Base-by-base conservation (phyloP, 2,113 vertebrate genomes). In the Antidorcas marsupialis region DNA sequence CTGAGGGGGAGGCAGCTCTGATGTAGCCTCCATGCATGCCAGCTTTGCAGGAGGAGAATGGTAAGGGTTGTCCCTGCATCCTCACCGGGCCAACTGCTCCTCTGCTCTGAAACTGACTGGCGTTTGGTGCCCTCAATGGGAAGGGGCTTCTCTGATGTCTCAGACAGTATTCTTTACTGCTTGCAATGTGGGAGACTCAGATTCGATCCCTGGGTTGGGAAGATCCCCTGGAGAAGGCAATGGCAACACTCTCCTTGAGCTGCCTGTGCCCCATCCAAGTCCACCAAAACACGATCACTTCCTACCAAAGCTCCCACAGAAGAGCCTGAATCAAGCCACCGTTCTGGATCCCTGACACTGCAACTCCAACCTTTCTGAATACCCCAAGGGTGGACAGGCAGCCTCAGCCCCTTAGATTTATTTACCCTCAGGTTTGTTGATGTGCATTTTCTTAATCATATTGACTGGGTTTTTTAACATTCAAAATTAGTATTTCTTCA, bases 401-500 rank as follows among this genome's bases (percentile, higher is more conserved):
- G 4, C 28, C 43, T 55, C 45, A 36, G 30, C 0, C 27, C 47
- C 85, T n/a, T 1, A 2, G n/a, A 86, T 28, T 60, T 47, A 91
- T 50, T 62, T 59, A 64, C 19, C 39, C 14, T 47, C 30, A 83
- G 27, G 8, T 82, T 55, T 64, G 43, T 82, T 67, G 47, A 62
- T 21, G 43, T 79, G 21, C 19, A 39, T 50, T 95, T 93, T 50
- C 71, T 71, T 43, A 79, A 50, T 43, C 39, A 59, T 67, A 27
- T 52, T 89, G 50, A 52, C 19, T 50, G 5, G 5, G 6, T 5
- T 55, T 89, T n/a, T 28, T 52, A 6, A n/a, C 43, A 71, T 93
- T 96, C 84, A 84, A 64, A 89, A 76, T 78, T 25, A 55, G n/a
- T 33, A 67, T 71, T 55, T 52, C 53, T 55, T 88, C 50, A 67